Conservation (phyloP, 2,113 vertebrate species). For the Stictonetta naevosa region DNA sequence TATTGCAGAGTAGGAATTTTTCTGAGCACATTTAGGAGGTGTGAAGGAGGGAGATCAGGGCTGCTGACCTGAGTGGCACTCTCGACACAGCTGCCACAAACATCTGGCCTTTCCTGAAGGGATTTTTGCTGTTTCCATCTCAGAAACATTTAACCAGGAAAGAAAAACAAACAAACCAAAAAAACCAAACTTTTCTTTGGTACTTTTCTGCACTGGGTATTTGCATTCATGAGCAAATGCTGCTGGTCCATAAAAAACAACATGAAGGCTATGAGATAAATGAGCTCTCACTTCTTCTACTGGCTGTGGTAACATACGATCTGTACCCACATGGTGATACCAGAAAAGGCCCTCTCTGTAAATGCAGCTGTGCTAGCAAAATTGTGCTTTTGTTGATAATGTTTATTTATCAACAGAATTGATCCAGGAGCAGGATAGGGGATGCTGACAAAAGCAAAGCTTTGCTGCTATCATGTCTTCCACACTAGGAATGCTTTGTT, state of each 20-base stretch:
- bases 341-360: neutral
- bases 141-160: neutral
- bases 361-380: conserved; percentile 19
- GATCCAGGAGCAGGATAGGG: neutral
- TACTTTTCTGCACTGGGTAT: neutral
- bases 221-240: neutral
- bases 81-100: neutral
- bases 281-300: neutral
- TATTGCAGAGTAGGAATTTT: neutral
- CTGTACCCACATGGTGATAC: neutral
- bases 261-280: neutral
- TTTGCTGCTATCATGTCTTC: neutral
- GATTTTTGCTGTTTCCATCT: neutral
- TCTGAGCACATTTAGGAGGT: neutral
- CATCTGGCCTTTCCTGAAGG: neutral
- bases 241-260: neutral
- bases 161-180: neutral
- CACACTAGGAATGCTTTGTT: neutral
- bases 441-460: neutral
- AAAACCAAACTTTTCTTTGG: neutral
- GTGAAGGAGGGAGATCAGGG: neutral
- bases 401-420: conserved; percentile 29
- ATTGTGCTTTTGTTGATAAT: conserved; percentile 3
- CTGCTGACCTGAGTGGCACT: neutral
- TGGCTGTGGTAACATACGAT: neutral